Base-by-base conservation (phyloP, 2,888 invertebrate species). In the Tenthredo mesomela region DNA sequence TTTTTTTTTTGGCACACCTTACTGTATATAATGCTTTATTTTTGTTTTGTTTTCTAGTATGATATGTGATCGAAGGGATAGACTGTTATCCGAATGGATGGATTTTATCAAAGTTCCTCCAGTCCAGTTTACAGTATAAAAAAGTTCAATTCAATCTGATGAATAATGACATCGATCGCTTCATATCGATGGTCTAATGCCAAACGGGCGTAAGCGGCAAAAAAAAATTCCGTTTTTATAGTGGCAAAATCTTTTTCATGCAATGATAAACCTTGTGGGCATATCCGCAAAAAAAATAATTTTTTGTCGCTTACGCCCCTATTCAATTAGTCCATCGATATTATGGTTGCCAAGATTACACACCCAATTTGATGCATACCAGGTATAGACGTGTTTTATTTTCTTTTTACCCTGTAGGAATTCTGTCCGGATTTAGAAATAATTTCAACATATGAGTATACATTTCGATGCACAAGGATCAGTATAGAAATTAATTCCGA, bases 31-130 rank as follows among this genome's bases (percentile, higher is more conserved):
- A n/a, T n/a, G n/a, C n/a, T n/a, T n/a, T n/a, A n/a, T 29, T 25
- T 82, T 77, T 40, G 71, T 65, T 77, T 84, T 84, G 54, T 78
- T 71, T 86, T 61, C 71, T 77, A 54, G 54, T 71, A 85, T 84
- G 85, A 87, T 87, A 87, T 87, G 86, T 87, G 87, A 87, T 86
- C 85, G 86, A 85, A 85, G 84, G 84, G 61, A 80, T 87, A 85
- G 84, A 85, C 73, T 82, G 71, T 87, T 87, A 85, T 86, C 85
- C 85, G 86, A 85, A 87, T 87, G 86, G 86, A 87, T 87, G 87
- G 85, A 86, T 87, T 87, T 85, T 70, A 85, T 77, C 61, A n/a
- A 85, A 86, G 84, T 21, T 21, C 40, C 77, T 54, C 29, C 33
- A 18, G 29, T 54, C 77, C n/a, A n/a, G 33, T 29, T 77, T 9